phyloP scores from a whole-genome alignment of 2,113 vertebrate species.

The Equus quagga region DNA sequence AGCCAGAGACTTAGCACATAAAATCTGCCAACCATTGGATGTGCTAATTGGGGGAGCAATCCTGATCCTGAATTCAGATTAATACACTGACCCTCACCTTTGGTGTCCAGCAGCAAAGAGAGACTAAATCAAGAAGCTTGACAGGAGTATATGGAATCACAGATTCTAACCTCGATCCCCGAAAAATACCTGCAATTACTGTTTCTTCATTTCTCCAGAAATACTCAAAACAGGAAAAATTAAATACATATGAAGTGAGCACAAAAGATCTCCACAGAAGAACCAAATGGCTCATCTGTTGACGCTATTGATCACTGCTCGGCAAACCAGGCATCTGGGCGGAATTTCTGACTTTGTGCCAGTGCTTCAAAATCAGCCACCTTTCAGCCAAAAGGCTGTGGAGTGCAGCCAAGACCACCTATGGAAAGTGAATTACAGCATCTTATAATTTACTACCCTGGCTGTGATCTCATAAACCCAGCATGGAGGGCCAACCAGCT shows the following conservation, averaged over 20 bases:
- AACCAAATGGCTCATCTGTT: slow-evolving; percentile 39
- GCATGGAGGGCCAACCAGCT: background rate
- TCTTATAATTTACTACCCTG: slow-evolving; percentile 57
- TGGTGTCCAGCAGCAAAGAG: background rate
- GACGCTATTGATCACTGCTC: background rate
- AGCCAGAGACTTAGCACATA: background rate
- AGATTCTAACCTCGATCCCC: background rate
- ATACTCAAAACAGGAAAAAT: slow-evolving; percentile 48
- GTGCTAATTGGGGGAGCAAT: background rate
- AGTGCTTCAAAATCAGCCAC: slow-evolving; percentile 35
- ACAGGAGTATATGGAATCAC: background rate
- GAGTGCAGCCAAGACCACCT: slow-evolving; percentile 70
- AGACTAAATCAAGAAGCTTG: background rate
- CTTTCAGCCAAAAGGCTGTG: slow-evolving; percentile 64
- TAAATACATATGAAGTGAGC: background rate
- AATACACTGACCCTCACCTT: background rate
- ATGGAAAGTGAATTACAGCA: slow-evolving; percentile 61
- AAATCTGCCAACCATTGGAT: background rate
- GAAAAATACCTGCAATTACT: background rate
- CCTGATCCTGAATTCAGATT: background rate
- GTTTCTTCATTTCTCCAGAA: slow-evolving; percentile 1
- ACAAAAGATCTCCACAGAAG: slow-evolving; percentile 42
- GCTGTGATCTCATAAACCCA: slow-evolving; percentile 63
- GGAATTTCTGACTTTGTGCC: slow-evolving; percentile 48
- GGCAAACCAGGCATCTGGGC: slow-evolving; percentile 25